These are phyloP conservation scores for Papilio aristodemus DNA, from an alignment of 1,140 invertebrate genomes.

Conservation along the genomic window DNA sequence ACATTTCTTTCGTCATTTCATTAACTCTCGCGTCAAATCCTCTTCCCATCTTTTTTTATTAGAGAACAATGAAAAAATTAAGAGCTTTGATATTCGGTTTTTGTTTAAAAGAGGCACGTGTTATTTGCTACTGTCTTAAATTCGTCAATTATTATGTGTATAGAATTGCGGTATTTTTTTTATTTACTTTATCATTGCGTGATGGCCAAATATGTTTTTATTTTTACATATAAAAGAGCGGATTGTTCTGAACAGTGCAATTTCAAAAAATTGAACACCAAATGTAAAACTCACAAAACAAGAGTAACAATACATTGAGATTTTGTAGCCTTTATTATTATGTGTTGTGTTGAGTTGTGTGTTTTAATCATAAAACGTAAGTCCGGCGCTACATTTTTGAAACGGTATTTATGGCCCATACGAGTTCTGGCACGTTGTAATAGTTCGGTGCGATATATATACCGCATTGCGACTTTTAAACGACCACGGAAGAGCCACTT, in stretches of 20 bases:
- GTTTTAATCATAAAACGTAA: slow-evolving; percentile 13
- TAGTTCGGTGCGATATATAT: neutral
- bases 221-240: neutral
- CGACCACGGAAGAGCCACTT: slow-evolving; percentile 16
- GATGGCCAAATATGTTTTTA: no score
- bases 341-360: neutral
- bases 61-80: no score
- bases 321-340: neutral
- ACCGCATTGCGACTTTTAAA: slow-evolving; percentile 27
- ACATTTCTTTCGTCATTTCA: no score
- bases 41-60: no score
- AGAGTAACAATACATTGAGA: neutral
- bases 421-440: slow-evolving; percentile 17
- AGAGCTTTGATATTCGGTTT: no score
- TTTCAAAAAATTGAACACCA: neutral
- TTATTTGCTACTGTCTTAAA: no score
- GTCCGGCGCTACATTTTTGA: slow-evolving; percentile 7
- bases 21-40: no score
- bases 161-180: no score
- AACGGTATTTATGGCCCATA: slow-evolving; percentile 1
- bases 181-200: no score
- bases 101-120: no score
- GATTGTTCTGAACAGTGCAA: neutral
- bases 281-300: neutral
- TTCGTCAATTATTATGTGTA: no score